Base-by-base conservation (phyloP, 2,113 vertebrate species). In the Aegithalos caudatus region DNA sequence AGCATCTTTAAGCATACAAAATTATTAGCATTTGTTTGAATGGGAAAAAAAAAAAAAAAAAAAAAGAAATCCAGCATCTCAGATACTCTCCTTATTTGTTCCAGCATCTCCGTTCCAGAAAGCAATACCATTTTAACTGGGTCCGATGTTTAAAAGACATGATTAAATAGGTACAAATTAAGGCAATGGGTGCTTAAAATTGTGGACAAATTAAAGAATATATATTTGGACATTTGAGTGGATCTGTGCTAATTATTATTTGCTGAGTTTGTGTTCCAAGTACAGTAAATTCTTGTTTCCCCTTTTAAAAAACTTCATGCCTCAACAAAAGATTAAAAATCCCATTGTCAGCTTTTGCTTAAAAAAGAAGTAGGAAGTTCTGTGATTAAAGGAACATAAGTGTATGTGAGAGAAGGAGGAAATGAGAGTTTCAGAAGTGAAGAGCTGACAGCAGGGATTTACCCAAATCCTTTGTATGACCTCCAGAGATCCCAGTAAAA, bases 331-430 rank as follows among this genome's bases (percentile, higher is more conserved):
- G 91, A 76, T 81, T 80, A 88, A 78, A 97, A 88, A 47, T 81
- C 81, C 42, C 21, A 45, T 40, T 65, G 95, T 95, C 95, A 96
- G 92, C 91, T 76, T 95, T 93, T 96, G 31, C 66, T 94, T 95
- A 62, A 95, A 94, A 96, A 96, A 96, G 95, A 96, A 96, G 38
- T 90, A 94, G 95, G 95, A 96, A 96, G 95, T 95, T 85, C 35
- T 62, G 1, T 73, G 81, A 81, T 81, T 95, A 84, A 94, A 96
- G 76, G 91, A 96, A 94, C 89, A 60, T 62, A 51, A 94, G 13
- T 44, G 38, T 92, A 24, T 82, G 50, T 74, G 53, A 91, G 70
- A 83, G 37, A 81, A 94, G 77, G 71, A 93, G 94, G 95, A 97
- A 97, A 94, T 62, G 83, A 96, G 91, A 95, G 74, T 94, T 91